phyloP scores from a whole-genome alignment of 2,888 invertebrate species.

The Anaspis maculata region DNA sequence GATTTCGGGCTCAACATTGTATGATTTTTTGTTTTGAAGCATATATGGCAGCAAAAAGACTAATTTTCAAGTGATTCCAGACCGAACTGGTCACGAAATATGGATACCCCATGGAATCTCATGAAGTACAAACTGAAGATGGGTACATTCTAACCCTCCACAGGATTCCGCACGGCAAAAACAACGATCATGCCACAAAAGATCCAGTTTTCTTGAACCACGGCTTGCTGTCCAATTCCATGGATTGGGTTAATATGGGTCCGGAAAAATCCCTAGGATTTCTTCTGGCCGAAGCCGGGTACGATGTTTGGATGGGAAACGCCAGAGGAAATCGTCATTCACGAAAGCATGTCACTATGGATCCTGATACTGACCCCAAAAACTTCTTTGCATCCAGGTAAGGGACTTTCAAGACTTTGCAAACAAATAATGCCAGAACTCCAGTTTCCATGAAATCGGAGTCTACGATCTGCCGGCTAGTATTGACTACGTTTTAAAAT shows the following conservation, averaged over 20 bases:
- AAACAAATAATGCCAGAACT: not conserved
- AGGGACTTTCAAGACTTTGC: too few species aligned
- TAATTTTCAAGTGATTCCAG: too few species aligned
- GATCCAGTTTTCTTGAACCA: too few species aligned
- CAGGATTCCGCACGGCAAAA: not conserved
- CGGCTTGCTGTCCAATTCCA: too few species aligned
- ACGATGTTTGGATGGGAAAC: constrained; percentile 58
- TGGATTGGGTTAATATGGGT: too few species aligned
- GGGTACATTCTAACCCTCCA: constrained; percentile 33
- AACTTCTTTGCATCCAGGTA: constrained; percentile 39
- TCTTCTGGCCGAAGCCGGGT: constrained; percentile 29
- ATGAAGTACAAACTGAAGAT: constrained; percentile 41
- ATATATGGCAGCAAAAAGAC: too few species aligned
- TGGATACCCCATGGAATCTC: constrained; percentile 40
- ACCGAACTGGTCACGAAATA: too few species aligned
- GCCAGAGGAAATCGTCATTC: constrained; percentile 63
- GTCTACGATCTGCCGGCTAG: constrained; percentile 65
- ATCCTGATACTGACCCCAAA: constrained; percentile 2
- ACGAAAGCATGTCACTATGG: constrained; percentile 39
- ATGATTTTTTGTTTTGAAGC: too few species aligned
- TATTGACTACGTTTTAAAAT: constrained; percentile 55
- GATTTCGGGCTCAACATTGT: too few species aligned
- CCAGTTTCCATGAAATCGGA: constrained; percentile 61
- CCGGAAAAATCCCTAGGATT: not conserved
- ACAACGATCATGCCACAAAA: too few species aligned